A percentile compares a stretch with the other conserved stretches of the same genome.
Conservation (phyloP, 2,113 vertebrate species). For the Ailurus styani region DNA sequence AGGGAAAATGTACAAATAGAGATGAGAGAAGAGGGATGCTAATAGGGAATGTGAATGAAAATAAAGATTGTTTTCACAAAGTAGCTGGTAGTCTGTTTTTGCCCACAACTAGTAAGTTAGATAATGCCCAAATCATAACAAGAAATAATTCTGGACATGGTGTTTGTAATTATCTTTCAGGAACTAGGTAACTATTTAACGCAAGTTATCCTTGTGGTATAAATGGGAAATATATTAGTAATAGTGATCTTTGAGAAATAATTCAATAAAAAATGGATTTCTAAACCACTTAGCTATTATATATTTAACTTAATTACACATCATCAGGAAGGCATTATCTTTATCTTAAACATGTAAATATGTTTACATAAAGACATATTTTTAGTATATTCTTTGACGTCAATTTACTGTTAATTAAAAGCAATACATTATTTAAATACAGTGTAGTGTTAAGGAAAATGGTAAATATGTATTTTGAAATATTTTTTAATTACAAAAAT, state of each 20-base stretch:
- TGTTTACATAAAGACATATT: neutral
- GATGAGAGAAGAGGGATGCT: neutral
- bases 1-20: neutral
- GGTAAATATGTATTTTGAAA: neutral
- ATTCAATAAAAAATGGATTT: neutral
- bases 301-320: neutral
- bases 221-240: neutral
- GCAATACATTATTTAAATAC: neutral
- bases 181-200: neutral
- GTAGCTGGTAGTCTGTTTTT: neutral
- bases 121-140: neutral
- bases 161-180: neutral
- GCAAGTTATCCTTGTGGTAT: neutral
- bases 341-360: neutral
- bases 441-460: neutral
- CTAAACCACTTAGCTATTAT: neutral
- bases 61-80: neutral
- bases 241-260: neutral
- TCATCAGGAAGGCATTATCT: neutral
- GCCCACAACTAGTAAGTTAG: neutral
- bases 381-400: neutral
- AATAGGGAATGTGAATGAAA: neutral
- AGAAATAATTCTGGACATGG: neutral
- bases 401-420: neutral
- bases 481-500: neutral